Conservation (phyloP, 2,888 invertebrate species). For the Galerucella pusilla region DNA sequence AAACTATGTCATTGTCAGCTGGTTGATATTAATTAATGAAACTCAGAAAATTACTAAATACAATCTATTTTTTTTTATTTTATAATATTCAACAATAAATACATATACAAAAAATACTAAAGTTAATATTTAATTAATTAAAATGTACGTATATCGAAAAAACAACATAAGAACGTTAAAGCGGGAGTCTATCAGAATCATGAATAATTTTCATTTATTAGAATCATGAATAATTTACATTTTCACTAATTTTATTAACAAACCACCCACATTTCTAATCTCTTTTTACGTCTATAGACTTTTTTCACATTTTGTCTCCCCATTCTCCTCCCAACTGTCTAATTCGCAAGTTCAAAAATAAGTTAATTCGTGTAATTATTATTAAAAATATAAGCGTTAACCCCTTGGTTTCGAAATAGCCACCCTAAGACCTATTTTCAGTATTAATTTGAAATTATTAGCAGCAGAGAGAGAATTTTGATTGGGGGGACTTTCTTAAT, state of each 20-base stretch:
- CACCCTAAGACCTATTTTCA: too few relatives aligned
- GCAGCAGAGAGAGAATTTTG: too few relatives aligned
- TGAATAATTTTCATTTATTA: neutral
- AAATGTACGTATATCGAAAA: constrained; percentile 22
- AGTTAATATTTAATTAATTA: constrained; percentile 17
- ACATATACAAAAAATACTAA: constrained; percentile 37
- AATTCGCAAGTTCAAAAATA: too few relatives aligned
- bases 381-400: too few relatives aligned
- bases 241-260: neutral
- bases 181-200: constrained; percentile 25
- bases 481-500: too few relatives aligned
- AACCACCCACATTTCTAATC: neutral
- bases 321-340: too few relatives aligned
- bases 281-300: too few relatives aligned
- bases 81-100: constrained; percentile 38
- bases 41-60: constrained; percentile 24
- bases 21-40: neutral
- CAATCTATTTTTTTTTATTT: constrained; percentile 34
- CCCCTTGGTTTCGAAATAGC: too few relatives aligned
- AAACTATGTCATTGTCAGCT: too few relatives aligned
- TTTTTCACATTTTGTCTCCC: too few relatives aligned
- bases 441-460: too few relatives aligned
- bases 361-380: too few relatives aligned
- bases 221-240: neutral
- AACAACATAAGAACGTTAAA: constrained; percentile 15